Evolutionary conservation across 1,140 invertebrate genomes (phyloP), one percentile per base, ranked within the genome.

Genomic region (Lethocerus indicus): DNA sequence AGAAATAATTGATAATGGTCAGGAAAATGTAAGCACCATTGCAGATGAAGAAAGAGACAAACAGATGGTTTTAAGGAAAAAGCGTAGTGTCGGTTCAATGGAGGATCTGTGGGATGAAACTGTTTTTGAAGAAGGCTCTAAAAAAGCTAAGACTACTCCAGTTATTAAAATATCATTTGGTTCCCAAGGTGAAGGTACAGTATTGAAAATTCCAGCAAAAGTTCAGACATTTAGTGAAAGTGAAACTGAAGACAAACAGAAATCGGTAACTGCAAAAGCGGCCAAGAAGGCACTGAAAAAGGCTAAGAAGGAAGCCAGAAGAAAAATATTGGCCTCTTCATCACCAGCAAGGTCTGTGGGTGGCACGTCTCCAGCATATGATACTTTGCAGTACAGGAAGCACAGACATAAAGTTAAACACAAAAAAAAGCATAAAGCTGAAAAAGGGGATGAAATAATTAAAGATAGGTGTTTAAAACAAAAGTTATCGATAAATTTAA

Each of bases 161-260:
- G 62, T 64, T 12, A 71, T 67, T 37, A 89, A 89, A 67, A 89
- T 90, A 60, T 87, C 82, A 35, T 87, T 85, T 59, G 82, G 81
- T 3, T 70, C 74, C 9, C 79, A 83, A 59, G 84, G 84, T 2
- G 82, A 85, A 63, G 83, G 83, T 4, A 87, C 84, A 25, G 83
- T 90, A 26, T 66, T 90, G n/a, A 85, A 89, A 65, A 87, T 90
- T 61, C 83, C 85, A 4, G 76, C 84, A 0, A 73, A 80, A 56
- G 68, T 75, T 21, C 74, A 75, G 27, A 66, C 67, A 45, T 62
- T 67, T 9, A 66, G 65, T 51, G 62, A 65, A n/a, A 61, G 63
- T 56, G 57, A 57, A 50, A 39, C 40, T 26, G 57, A 60, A 48
- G 55, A 60, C 32, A 60, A 59, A 49, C 54, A 60, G 39, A 57